Base-by-base conservation (phyloP, 2,888 invertebrate genomes). In the Lucinisca nassula region DNA sequence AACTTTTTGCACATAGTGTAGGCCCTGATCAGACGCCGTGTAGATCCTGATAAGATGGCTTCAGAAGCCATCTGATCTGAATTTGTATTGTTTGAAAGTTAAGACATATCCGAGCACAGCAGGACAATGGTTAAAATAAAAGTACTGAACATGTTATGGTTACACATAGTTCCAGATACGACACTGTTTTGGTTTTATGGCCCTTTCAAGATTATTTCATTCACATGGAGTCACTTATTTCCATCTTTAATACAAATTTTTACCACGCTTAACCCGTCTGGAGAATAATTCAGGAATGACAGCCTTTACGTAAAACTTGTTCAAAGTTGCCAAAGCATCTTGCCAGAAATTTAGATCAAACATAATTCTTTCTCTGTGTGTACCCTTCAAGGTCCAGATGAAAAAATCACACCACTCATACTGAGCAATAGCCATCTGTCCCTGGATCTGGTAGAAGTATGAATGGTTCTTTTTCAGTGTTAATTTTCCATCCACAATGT, bases 351-450 rank as follows among this genome's bases (percentile, higher is more conserved):
- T 4, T 40, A 8, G 8, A 72, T 72, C 38, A 37, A 32, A 72
- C 37, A 4, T 21, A 38, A 79, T 79, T 21, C 79, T 61, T 32
- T 79, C 79, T n/a, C 61, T 45, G 27, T 67, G 67, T 14, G 10
- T 55, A n/a, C 38, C 79, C 6, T 3, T 75, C 35, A 55, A 70
- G 32, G 79, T 79, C 61, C 79, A 79, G 1, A 79, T 40, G 6
- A 79, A 67, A 79, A 79, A 79, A 32, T 79, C 79, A 21, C 61
- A 61, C 79, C 79, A 79, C 38, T 80, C 73, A 24, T 38, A 30
- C 21, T 55, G 72, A 32, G 17, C 40, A 0, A 80, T 35, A 27
- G 24, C 80, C 55, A 49, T 24, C 24, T 80, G 8, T 51, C 55
- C 73, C 32, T 80, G 80, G 6, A 80, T 24, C 27, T 80, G 80